Base-by-base conservation (phyloP, 2,113 vertebrate genomes). In the Gallinago jamesoni region DNA sequence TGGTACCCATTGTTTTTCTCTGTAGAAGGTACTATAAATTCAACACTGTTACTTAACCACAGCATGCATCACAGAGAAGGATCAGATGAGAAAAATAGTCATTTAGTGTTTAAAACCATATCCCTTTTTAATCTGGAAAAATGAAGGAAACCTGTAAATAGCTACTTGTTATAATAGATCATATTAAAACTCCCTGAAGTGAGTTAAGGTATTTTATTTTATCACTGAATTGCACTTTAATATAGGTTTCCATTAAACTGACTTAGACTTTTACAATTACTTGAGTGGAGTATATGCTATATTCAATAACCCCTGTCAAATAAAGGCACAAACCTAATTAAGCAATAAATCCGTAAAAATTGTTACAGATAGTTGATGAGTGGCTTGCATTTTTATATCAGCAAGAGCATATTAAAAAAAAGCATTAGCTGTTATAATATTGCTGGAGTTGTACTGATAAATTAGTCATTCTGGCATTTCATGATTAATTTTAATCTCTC, bases 281-380 rank as follows among this genome's bases (percentile, higher is more conserved):
- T 97, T 93, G 79, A 89, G 50, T 73, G 37, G 68, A 59, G 31
- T 91, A 62, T 90, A 81, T 68, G n/a, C 27, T 89, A 18, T 63
- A 87, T 62, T 95, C 89, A 97, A 94, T 94, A 96, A 93, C 22
- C 45, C 59, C 48, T 96, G 92, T 94, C 95, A 96, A 95, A 97
- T 92, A 95, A 97, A 97, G 24, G 75, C 93, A 92, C 59, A 91
- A 96, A 96, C 22, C 47, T 96, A 97, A 97, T 97, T 97, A 97
- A 97, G 76, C 87, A 94, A 97, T 95, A 97, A 97, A 97, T 97
- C 80, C 63, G 91, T 91, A 96, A 78, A 97, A 95, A 67, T 35
- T 94, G 82, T 96, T 96, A 93, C 74, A 94, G 82, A 80, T 68
- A 89, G 87, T 72, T 95, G 97, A 95, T 90, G 77, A 92, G 66